These are phyloP conservation scores for Synanthedon tipuliformis DNA, from an alignment of 2,888 invertebrate species.

Conservation along the genomic window DNA sequence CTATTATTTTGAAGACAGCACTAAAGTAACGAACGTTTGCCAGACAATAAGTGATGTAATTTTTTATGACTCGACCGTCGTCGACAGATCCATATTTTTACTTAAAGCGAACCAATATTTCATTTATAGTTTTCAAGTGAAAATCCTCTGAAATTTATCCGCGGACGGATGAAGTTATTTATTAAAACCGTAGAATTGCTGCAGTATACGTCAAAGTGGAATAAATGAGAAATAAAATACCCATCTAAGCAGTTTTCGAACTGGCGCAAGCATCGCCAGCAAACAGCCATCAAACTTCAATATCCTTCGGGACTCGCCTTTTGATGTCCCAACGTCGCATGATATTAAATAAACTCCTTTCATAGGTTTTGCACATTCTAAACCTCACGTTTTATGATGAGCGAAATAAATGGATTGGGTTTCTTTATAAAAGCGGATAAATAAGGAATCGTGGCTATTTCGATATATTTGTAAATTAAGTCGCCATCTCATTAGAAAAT, in stretches of 20 bases:
- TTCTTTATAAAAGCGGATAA: slow-evolving; percentile 7
- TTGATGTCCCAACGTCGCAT: slow-evolving; percentile 22
- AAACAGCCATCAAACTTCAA: slow-evolving; percentile 21
- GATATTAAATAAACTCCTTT: slow-evolving; percentile 29
- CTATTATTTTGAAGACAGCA: slow-evolving; percentile 14
- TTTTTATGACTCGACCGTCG: neutral
- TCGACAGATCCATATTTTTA: neutral
- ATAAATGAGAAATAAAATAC: neutral
- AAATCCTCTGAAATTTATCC: neutral
- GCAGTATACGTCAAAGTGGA: neutral
- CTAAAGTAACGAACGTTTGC: neutral
- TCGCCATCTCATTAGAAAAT: slow-evolving; percentile 15
- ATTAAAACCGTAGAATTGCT: neutral
- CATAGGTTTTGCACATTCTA: slow-evolving; percentile 15
- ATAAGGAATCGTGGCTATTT: too few relatives aligned
- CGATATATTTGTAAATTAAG: slow-evolving; percentile 11
- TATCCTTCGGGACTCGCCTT: slow-evolving; percentile 20
- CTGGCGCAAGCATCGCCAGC: neutral
- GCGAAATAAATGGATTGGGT: slow-evolving; percentile 12
- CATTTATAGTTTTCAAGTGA: neutral
- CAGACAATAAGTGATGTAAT: too few relatives aligned
- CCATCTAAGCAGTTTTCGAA: neutral
- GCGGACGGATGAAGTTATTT: neutral
- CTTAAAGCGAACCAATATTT: neutral
- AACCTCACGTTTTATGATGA: slow-evolving; percentile 10